Base-by-base conservation (phyloP, 2,888 invertebrate species). In the Drosophila sordidula region DNA sequence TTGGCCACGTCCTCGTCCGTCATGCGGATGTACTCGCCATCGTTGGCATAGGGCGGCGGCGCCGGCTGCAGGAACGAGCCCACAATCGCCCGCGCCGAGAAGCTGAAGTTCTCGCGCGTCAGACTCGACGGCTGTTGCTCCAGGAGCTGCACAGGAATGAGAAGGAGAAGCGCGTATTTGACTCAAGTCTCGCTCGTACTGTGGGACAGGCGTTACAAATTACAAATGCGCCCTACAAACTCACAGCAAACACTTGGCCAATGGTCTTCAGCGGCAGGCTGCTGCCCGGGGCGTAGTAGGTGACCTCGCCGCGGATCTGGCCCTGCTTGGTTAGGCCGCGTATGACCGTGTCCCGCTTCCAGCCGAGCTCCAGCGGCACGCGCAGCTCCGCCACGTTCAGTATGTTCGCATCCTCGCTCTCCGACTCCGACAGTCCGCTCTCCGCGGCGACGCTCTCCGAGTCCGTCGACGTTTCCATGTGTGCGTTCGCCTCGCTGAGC, bases 271-370 rank as follows among this genome's bases (percentile, higher is more conserved):
- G 93, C 76, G 94, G 94, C 79, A 94, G 91, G 8, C 93, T 93
- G 14, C 94, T 94, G 72, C 95, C 95, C 0, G 95, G 95, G 9
- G 95, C 94, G 73, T 95, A 95, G 92, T 99, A 99, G 63, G 95
- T 95, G 46, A 99, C 98, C 90, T 99, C 98, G n/a, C 99, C 98
- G 80, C 96, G 96, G 75, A 97, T 95, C 73, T 96, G 95, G 39
- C 98, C 98, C 86, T 95, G 96, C 78, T 96, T 95, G 6, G 97
- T 97, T 8, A 98, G 94, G 5, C 97, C 97, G 73, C 96, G 95
- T 86, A 98, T 97, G 57, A 97, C 94, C 0, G 98, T 98, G 91
- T 98, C 96, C n/a, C 98, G 94, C 86, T 96, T 96, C 98, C 98
- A 98, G 66, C 98, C 98, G 93, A 94, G 93, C 54, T 94, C 95